These are phyloP conservation scores for Gandaritis pyraliata DNA, from an alignment of 2,888 invertebrate genomes.

Conservation along the genomic window DNA sequence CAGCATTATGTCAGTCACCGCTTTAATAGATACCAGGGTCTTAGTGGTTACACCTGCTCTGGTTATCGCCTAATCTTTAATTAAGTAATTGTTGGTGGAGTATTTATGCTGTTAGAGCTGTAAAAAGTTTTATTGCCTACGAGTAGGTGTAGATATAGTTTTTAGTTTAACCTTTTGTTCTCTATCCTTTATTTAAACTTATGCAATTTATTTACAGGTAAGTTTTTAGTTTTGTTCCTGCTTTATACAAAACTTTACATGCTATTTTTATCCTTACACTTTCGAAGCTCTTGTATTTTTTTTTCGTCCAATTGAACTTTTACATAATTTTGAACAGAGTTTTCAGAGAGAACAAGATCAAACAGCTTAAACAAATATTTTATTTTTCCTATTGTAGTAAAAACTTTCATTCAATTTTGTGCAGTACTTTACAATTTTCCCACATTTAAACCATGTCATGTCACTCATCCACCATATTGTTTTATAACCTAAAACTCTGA, in stretches of 20 bases:
- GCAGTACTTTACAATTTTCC: too few relatives aligned
- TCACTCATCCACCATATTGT: background rate
- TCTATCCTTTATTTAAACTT: background rate
- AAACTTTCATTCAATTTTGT: too few relatives aligned
- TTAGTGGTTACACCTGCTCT: conserved; percentile 66
- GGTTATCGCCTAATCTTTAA: conserved; percentile 71
- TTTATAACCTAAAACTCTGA: conserved; percentile 4
- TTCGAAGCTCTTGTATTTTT: too few relatives aligned
- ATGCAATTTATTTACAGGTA: background rate
- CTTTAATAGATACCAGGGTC: background rate
- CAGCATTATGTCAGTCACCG: background rate
- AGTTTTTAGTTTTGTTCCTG: background rate
- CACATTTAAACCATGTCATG: background rate
- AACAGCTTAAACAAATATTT: too few relatives aligned
- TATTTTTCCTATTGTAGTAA: too few relatives aligned
- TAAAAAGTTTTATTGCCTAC: conserved; percentile 28
- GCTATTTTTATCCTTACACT: too few relatives aligned
- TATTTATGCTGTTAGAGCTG: conserved; percentile 40
- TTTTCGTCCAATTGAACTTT: too few relatives aligned
- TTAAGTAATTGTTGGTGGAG: conserved; percentile 71
- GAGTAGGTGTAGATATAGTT: conserved; percentile 16
- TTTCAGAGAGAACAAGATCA: too few relatives aligned
- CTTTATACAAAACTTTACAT: too few relatives aligned
- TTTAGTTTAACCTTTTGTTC: conserved; percentile 24
- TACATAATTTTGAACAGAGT: too few relatives aligned